These are phyloP conservation scores for Bergia puertoricense DNA, from an alignment of 92 coral and sea anemone genomes.

Conservation along the genomic window DNA sequence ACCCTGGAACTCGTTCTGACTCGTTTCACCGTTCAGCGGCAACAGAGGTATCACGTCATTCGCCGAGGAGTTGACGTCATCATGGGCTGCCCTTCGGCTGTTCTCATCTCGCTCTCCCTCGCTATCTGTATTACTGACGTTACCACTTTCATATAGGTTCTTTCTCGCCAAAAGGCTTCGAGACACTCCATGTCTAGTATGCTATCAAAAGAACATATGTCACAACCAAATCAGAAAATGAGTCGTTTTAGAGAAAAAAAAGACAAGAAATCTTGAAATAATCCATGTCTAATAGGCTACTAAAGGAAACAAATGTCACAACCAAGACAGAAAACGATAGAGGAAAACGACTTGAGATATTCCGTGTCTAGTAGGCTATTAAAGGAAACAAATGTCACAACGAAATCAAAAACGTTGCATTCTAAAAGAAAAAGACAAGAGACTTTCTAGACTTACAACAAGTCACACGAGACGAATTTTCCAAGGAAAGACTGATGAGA, in stretches of 20 bases:
- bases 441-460: no score
- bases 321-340: neutral
- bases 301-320: neutral
- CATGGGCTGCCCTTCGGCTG: neutral
- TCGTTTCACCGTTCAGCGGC: conserved; percentile 33
- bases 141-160: conserved; percentile 50
- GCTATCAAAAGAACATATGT: neutral
- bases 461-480: no score
- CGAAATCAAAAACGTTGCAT: neutral
- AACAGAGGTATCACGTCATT: conserved; percentile 22
- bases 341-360: neutral
- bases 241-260: no score
- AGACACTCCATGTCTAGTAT: conserved; percentile 43
- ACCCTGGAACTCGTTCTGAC: conserved; percentile 40
- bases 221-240: neutral
- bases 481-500: no score
- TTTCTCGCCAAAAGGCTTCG: conserved; percentile 52
- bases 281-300: conserved; percentile 29
- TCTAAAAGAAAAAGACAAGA: no score
- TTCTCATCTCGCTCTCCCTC: conserved; percentile 45
- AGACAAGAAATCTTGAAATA: conserved; percentile 49
- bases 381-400: neutral
- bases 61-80: neutral
- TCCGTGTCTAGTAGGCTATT: conserved; percentile 26
- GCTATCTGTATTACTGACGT: conserved; percentile 34